Base-by-base conservation (phyloP, 1,140 invertebrate genomes). In the Vanessa atalanta region DNA sequence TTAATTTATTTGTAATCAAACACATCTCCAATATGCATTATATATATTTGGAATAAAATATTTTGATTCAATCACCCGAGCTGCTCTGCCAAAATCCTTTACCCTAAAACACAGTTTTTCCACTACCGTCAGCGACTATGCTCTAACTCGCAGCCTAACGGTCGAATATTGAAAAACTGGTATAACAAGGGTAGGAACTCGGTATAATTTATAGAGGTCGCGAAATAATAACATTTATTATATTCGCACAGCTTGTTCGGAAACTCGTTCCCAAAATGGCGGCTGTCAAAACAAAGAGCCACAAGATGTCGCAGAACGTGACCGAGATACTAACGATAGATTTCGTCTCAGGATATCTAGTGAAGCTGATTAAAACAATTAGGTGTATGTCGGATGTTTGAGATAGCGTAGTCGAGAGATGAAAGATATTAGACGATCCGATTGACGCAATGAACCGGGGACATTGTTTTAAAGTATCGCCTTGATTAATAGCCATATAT, bases 221-320 rank as follows among this genome's bases (percentile, higher is more conserved):
- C 47, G 55, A 70, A 75, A 75, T 75, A 75, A 75, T 65, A 65
- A 60, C 73, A 75, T 70, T 66, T 75, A 65, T 70, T 66, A 70
- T 50, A 53, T 71, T 48, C 23, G 31, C 37, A 37, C 16, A 20
- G 31, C 23, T 37, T 48, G 23, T 64, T 43, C 26, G 47, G 47
- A 43, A 37, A 50, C 57, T 69, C 71, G 60, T 23, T 31, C 15
- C 51, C 76, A 69, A 69, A 69, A 80, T 73, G 66, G 53, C 68
- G 67, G 76, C 14, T 65, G 65, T 68, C 69, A 67, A 71, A 75
- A 73, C 71, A 70, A 73, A 76, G 51, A 63, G 48, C 53, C 37
- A 66, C 76, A 77, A 77, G 73, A 78, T 73, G 79, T 61, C 20
- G 70, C 69, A 12, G 15, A 3, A 70, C 79, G 79, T 80, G 79